Conservation (phyloP, 1,140 invertebrate genomes). For the Leguminivora glycinivorella region DNA sequence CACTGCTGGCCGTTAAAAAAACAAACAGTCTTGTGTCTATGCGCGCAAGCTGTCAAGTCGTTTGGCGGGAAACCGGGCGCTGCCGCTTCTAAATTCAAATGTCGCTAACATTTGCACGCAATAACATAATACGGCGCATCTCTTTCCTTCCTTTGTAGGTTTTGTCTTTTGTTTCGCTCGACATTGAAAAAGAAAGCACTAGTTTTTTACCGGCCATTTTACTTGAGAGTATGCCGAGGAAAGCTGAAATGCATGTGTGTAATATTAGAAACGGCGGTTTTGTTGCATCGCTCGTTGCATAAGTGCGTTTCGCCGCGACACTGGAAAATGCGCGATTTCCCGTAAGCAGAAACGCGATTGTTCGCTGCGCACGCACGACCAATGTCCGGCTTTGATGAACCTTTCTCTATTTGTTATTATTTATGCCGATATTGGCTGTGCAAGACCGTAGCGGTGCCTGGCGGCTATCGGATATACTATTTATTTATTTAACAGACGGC, state of each 20-base stretch:
- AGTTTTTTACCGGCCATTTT: slow-evolving; percentile 68
- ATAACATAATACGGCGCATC: slow-evolving; percentile 57
- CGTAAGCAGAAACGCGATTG: slow-evolving; percentile 25
- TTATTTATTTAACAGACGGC: background rate
- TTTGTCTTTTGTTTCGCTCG: slow-evolving; percentile 51
- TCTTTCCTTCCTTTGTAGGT: slow-evolving; percentile 47
- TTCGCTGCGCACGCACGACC: slow-evolving; percentile 17
- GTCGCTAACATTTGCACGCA: slow-evolving; percentile 52
- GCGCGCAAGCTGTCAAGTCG: slow-evolving; percentile 56
- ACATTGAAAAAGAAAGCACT: slow-evolving; percentile 78
- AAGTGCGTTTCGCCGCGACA: slow-evolving; percentile 68
- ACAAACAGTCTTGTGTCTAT: slow-evolving; percentile 58
- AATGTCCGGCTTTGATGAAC: slow-evolving; percentile 18
- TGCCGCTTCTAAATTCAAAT: slow-evolving; percentile 50
- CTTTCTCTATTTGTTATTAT: slow-evolving; percentile 14
- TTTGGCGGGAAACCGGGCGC: slow-evolving; percentile 59
- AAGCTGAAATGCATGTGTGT: slow-evolving; percentile 73
- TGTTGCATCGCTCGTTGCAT: slow-evolving; percentile 74
- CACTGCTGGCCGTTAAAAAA: slow-evolving; percentile 48
- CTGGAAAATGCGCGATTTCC: slow-evolving; percentile 29
- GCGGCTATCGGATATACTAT: background rate
- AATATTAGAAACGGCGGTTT: slow-evolving; percentile 75
- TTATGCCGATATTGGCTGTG: slow-evolving; percentile 2
- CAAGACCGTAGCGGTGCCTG: background rate
- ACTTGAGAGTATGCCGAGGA: slow-evolving; percentile 75